Base-by-base conservation (phyloP, 2,113 vertebrate genomes). In the Saccopteryx bilineata region DNA sequence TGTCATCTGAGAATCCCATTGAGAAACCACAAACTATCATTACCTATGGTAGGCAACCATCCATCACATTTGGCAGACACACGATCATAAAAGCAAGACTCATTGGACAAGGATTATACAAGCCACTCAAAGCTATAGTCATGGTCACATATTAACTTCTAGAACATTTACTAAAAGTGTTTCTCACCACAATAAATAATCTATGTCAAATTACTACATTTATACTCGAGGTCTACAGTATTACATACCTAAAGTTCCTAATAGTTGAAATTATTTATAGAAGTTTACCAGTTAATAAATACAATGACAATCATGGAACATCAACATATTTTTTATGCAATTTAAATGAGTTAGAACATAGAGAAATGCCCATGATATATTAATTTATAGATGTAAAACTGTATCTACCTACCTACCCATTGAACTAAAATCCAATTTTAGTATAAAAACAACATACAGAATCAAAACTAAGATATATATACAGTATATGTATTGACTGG, bases 321-420 rank as follows among this genome's bases (percentile, higher is more conserved):
- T 28, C 48, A 78, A 54, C 85, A 84, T 58, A 69, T 2, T 39
- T 87, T 60, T 21, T 71, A 87, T 9, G 13, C 9, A 52, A 71
- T 66, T 86, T 90, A 86, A 93, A 65, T 93, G 66, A 75, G 21
- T 90, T 90, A 48, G 48, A 83, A 90, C n/a, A 50, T 33, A 46
- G 54, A 90, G 50, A 95, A 92, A 92, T 54, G 21, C 39, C 50
- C 28, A 76, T 26, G 18, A 39, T 69, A 7, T 65, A 75, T n/a
- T 78, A 78, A 56, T 19, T 17, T 21, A 78, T n/a, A 78, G 58
- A 52, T 81, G 24, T 50, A 69, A 9, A 88, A 85, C 2, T 15
- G 0, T 56, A 61, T 39, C n/a, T 48, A 23, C 10, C 58, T 88
- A 82, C 65, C 23, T n/a, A 46, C 39, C 69, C 56, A 65, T 33